These are phyloP conservation scores for Protobothrops flavoviridis DNA, from an alignment of 2,113 vertebrate species.

Conservation along the genomic window DNA sequence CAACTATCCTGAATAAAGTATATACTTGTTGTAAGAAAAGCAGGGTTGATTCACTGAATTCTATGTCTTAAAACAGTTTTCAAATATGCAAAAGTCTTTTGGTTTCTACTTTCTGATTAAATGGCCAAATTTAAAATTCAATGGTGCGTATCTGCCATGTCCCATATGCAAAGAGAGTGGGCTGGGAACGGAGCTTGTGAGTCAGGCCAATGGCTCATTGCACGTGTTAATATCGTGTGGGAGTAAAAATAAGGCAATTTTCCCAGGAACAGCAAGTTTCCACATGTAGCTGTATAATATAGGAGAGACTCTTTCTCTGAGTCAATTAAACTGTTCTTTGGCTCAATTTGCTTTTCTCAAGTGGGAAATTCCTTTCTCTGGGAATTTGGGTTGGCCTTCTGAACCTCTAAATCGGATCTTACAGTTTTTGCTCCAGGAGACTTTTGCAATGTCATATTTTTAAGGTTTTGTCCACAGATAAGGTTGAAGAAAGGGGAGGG, in stretches of 20 bases:
- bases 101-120: not conserved
- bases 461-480: not conserved
- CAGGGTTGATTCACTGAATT: not conserved
- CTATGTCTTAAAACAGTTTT: constrained; percentile 20
- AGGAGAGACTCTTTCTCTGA: not conserved
- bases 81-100: constrained; percentile 21
- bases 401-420: not conserved
- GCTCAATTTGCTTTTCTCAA: not conserved
- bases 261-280: not conserved
- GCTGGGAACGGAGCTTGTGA: not conserved
- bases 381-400: not conserved
- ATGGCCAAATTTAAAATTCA: not conserved
- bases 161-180: not conserved
- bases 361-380: not conserved
- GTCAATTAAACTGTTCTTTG: not conserved
- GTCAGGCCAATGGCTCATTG: not conserved
- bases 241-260: constrained; percentile 8
- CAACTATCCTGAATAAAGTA: not conserved
- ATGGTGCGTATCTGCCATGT: not conserved
- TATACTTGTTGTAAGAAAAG: not conserved
- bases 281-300: not conserved
- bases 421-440: not conserved
- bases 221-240: not conserved
- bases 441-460: not conserved
- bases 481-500: not conserved